Evolutionary conservation across 2,797 vertebrate genomes (phyloP), one percentile per base, ranked within the genome.

Genomic region (Arctocebus calabarensis): DNA sequence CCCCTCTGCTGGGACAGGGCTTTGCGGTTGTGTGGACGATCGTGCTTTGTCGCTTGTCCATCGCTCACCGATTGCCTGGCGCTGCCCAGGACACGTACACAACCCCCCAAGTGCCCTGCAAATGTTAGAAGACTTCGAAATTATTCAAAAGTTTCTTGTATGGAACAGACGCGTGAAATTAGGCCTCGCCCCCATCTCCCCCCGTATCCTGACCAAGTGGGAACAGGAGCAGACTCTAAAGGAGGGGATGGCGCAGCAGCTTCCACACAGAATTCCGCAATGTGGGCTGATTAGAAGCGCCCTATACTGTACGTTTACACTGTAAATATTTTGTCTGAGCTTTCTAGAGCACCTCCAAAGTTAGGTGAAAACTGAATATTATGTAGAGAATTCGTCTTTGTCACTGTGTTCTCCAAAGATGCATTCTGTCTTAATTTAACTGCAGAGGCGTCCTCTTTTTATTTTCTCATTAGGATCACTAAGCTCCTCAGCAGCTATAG

Each of bases 341-440:
- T 94, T 88, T 87, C 66, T 64, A 81, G 73, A 87, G 45, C 66
- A 77, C 27, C 85, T 94, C 74, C 73, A 68, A 94, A 89, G 19
- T 73, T 73, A 77, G 22, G 61, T n/a, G 34, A 88, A 93, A 94
- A 92, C 40, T 75, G 32, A 88, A 52, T 52, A 37, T 25, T 17
- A 12, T 43, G 20, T 74, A 16, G 85, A 91, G 78, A 78, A 94
- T 45, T 90, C 57, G 23, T 52, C 57, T 52, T 59, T 64, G 10
- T 43, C 77, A 68, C 61, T 48, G 3, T 68, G n/a, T 82, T 84
- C 90, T 93, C 79, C 77, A 79, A 5, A 32, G 45, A 79, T 13
- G 23, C 66, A 34, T 55, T 87, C 66, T 43, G 27, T 84, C 45
- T 73, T 74, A 79, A 88, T 94, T 92, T 84, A 93, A 92, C 85